A percentile compares a stretch with the other conserved stretches of the same genome.
Conservation (phyloP, 1,140 invertebrate species). For the Lucilia cuprina region DNA sequence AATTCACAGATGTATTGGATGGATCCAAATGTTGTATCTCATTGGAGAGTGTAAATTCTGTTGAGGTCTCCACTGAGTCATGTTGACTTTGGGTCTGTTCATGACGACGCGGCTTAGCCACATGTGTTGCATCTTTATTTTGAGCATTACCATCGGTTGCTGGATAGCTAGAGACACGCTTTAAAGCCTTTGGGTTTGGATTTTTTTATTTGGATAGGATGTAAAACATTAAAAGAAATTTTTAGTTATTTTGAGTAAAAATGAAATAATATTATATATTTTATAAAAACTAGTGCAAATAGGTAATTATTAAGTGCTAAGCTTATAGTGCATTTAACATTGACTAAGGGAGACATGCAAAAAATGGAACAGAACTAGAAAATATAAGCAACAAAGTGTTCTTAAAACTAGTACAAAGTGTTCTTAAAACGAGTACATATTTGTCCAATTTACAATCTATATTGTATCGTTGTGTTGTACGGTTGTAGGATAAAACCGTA, state of each 20-base stretch:
- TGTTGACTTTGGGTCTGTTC: constrained; percentile 67
- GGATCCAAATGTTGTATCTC: constrained; percentile 48
- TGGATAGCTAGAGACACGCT: constrained; percentile 60
- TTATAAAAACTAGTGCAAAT: neutral
- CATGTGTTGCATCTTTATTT: constrained; percentile 50
- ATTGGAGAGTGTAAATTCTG: constrained; percentile 56
- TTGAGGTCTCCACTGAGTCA: constrained; percentile 59
- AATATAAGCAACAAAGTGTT: too few relatives aligned
- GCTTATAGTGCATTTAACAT: too few relatives aligned
- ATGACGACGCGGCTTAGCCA: constrained; percentile 59
- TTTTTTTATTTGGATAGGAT: neutral
- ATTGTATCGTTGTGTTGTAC: too few relatives aligned
- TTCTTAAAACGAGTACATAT: too few relatives aligned
- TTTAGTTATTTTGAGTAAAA: neutral
- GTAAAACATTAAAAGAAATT: neutral
- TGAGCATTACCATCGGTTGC: constrained; percentile 53
- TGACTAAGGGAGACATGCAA: neutral
- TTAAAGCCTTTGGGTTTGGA: constrained; percentile 48
- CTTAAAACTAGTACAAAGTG: too few relatives aligned
- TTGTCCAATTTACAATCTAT: too few relatives aligned
- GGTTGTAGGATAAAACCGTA: too few relatives aligned
- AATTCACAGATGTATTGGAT: constrained; percentile 60
- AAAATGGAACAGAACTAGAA: neutral
- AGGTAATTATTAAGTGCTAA: too few relatives aligned
- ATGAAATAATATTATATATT: neutral